These are phyloP conservation scores for Alouatta palliata DNA, from an alignment of 2,113 vertebrate species.

Conservation along the genomic window DNA sequence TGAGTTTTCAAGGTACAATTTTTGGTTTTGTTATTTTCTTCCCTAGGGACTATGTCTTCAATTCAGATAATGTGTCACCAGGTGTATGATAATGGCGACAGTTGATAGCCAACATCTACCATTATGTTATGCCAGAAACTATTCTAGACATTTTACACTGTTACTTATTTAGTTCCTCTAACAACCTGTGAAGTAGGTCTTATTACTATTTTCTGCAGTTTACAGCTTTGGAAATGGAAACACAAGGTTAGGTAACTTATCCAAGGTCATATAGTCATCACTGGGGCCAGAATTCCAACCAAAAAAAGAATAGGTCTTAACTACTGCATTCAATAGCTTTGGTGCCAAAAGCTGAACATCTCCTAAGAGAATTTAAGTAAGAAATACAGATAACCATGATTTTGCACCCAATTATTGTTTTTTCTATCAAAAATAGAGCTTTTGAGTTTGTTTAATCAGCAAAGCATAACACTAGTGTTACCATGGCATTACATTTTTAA, in stretches of 20 bases:
- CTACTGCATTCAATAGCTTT: not conserved
- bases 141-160: not conserved
- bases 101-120: not conserved
- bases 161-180: not conserved
- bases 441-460: slow-evolving; percentile 70
- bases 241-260: not conserved
- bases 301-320: slow-evolving; percentile 16
- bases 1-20: not conserved
- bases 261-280: not conserved
- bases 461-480: slow-evolving; percentile 63
- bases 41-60: not conserved
- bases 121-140: not conserved
- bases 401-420: slow-evolving; percentile 56
- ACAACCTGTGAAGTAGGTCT: not conserved
- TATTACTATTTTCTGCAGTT: not conserved
- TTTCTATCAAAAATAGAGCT: slow-evolving; percentile 70
- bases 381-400: slow-evolving; percentile 47
- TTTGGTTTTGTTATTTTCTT: not conserved
- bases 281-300: slow-evolving; percentile 27
- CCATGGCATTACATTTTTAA: slow-evolving; percentile 61
- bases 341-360: slow-evolving; percentile 35
- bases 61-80: not conserved
- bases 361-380: slow-evolving; percentile 27
- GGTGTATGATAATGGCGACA: not conserved
- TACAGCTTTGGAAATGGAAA: not conserved